These are phyloP conservation scores for Donacobius atricapilla DNA, from an alignment of 2,113 vertebrate genomes.

Conservation along the genomic window DNA sequence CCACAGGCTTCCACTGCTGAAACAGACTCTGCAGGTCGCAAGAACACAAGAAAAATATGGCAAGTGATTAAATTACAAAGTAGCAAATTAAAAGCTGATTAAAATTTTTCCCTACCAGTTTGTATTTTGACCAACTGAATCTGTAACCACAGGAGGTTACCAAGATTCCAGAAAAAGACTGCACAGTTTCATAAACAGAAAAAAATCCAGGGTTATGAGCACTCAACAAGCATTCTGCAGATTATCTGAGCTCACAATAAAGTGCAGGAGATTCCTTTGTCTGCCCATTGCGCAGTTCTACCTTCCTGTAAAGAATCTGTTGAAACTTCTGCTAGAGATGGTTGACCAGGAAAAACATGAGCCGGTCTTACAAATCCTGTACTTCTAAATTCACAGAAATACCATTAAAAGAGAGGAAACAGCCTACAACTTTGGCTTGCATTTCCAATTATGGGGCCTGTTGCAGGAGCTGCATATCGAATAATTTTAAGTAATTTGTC, in stretches of 20 bases:
- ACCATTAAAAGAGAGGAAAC: not conserved
- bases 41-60: not conserved
- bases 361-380: not conserved
- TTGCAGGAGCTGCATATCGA: not conserved
- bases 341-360: not conserved
- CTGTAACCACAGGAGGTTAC: not conserved
- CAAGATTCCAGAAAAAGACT: not conserved
- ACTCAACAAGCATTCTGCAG: not conserved
- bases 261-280: not conserved
- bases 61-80: not conserved
- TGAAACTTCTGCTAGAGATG: not conserved
- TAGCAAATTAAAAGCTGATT: not conserved
- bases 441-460: not conserved
- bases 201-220: not conserved
- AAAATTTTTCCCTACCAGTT: not conserved
- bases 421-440: not conserved
- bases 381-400: not conserved
- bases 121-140: not conserved
- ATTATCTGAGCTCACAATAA: not conserved
- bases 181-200: not conserved
- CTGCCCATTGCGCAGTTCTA: not conserved
- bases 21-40: not conserved
- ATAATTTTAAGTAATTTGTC: not conserved
- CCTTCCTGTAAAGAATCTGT: not conserved
- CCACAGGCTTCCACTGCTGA: not conserved